Evolutionary conservation across 2,888 invertebrate genomes (phyloP).

Genomic region (Cotesia congregata): DNA sequence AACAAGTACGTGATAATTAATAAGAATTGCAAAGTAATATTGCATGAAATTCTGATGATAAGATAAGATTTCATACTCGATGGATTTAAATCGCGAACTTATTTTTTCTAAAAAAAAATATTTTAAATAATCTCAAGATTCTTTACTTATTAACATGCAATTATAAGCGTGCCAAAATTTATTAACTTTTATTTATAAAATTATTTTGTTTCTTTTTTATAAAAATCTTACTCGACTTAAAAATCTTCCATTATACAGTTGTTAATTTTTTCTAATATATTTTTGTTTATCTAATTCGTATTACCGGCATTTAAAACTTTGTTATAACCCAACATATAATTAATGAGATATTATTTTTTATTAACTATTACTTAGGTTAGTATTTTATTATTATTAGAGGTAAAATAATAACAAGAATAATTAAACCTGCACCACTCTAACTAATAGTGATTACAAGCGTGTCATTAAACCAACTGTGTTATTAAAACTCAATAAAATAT

Average conservation of each 20-base stretch:
- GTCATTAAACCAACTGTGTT: not conserved
- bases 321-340: not conserved
- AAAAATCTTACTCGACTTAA: slow-evolving; percentile 20
- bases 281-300: slow-evolving; percentile 4
- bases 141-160: not conserved
- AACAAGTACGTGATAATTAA: not conserved
- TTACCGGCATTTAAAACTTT: slow-evolving; percentile 5
- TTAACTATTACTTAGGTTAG: not conserved
- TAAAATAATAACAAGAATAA: not conserved
- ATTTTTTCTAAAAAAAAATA: not conserved
- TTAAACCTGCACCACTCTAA: not conserved
- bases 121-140: too few relatives aligned
- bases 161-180: slow-evolving; percentile 42
- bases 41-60: not conserved
- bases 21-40: not conserved
- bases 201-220: slow-evolving; percentile 26
- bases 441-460: not conserved
- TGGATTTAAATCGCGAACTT: not conserved
- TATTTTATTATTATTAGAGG: not conserved
- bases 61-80: slow-evolving; percentile 2
- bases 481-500: not conserved
- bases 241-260: slow-evolving; percentile 27
- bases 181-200: not conserved
- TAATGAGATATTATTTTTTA: not conserved
- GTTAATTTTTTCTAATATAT: slow-evolving; percentile 10